Base-by-base conservation (phyloP, 2,888 invertebrate genomes). In the Sisyra terminalis region DNA sequence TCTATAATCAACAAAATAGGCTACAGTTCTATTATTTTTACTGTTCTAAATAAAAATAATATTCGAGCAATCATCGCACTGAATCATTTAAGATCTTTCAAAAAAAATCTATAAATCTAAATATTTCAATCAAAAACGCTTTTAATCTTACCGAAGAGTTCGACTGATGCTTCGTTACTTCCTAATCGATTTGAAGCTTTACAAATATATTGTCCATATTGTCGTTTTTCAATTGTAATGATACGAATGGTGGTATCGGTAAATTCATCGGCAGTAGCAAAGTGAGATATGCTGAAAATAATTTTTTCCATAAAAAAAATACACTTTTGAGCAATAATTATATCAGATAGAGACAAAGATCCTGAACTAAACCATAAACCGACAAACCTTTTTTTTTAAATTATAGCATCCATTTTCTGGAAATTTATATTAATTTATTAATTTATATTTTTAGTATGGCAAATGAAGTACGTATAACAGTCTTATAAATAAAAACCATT, bases 161-260 rank as follows among this genome's bases (percentile, higher is more conserved):
- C 81, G 0, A 92, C 85, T 39, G 68, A 68, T 0, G 80, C 80
- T 55, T 86, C 80, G n/a, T 76, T 78, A 4, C 75, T 68, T 3
- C 92, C 92, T 15, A 92, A 68, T 51, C 89, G 90, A 59, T 92
- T 92, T 46, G 80, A 78, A 1, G 92, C 92, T 55, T 79, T 84
- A 66, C 92, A 92, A 0, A 77, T 71, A 63, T 89, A 92, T 48
- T 73, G 64, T 0, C 90, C 90, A 54, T 82, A 92, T 56, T 92
- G 90, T 9, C 82, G 69, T 56, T 90, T 90, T 63, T 92, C 92
- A 41, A 90, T 85, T 0, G 89, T 90, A 44, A 89, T 86, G 2
- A 90, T 81, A 45, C 89, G 73, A 16, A 92, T 64, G 0, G 89
- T 90, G 0, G 89, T 88, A 57, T 90, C 89, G 0, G 89, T 88